Evolutionary conservation across 92 coral and sea anemone genomes (phyloP).

Genomic region (Pocillopora meandrina): DNA sequence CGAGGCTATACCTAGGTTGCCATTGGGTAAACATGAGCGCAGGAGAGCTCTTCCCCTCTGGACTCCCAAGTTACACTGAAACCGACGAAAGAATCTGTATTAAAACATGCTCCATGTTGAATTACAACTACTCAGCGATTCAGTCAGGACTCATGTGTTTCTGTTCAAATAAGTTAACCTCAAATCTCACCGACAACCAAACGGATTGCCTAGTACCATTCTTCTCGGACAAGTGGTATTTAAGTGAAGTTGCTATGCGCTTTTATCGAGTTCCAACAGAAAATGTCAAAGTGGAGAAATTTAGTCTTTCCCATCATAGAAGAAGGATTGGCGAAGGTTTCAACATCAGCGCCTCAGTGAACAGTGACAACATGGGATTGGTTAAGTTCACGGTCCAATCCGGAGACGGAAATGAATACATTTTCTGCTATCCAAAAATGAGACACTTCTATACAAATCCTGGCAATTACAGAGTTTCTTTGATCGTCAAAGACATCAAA

Average conservation of each 20-base stretch:
- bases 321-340: conserved; percentile 15
- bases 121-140: conserved; percentile 3
- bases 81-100: conserved; percentile 22
- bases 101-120: conserved; percentile 8
- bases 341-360: not conserved
- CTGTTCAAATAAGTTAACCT: conserved; percentile 17
- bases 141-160: conserved; percentile 37
- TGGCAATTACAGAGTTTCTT: conserved; percentile 9
- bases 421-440: conserved; percentile 6
- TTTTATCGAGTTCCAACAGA: conserved; percentile 18
- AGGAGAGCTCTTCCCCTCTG: conserved; percentile 12
- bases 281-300: not conserved
- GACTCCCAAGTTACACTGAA: conserved; percentile 21
- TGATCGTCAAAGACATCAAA: not conserved
- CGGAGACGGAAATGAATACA: conserved; percentile 31
- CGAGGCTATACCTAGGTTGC: conserved; percentile 25
- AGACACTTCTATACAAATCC: conserved; percentile 40
- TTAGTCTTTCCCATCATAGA: not conserved
- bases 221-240: not conserved
- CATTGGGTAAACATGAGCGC: not conserved
- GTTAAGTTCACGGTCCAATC: conserved; percentile 4
- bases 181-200: not conserved
- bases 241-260: not conserved
- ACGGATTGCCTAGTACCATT: conserved; percentile 24
- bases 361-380: conserved; percentile 5